phyloP scores from a whole-genome alignment of 2,888 invertebrate genomes.

The Asteroscopus sphinx region DNA sequence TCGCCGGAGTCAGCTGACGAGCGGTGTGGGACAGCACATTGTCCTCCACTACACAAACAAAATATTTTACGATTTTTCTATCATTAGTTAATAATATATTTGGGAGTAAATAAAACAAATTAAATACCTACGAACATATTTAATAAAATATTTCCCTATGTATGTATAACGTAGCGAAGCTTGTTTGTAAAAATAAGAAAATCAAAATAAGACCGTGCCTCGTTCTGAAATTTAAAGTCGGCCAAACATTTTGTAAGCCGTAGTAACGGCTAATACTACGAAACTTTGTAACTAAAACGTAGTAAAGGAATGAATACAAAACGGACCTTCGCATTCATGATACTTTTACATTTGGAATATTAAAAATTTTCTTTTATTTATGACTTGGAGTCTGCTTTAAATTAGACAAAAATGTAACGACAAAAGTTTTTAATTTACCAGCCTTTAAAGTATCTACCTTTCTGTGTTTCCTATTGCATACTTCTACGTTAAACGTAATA shows the following conservation, averaged over 20 bases:
- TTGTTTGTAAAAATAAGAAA: conserved; percentile 13
- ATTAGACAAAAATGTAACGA: conserved; percentile 31
- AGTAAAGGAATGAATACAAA: conserved; percentile 33
- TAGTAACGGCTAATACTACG: conserved; percentile 14
- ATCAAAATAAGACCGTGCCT: conserved; percentile 19
- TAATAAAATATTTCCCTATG: too few species aligned
- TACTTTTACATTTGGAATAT: conserved; percentile 38
- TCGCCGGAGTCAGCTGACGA: conserved; percentile 81
- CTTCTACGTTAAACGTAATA: conserved; percentile 11
- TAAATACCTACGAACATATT: too few species aligned
- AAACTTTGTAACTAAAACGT: conserved; percentile 37
- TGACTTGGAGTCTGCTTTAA: conserved; percentile 27
- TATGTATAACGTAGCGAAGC: conserved; percentile 27
- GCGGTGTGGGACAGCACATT: conserved; percentile 76
- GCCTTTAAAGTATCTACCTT: conserved; percentile 2
- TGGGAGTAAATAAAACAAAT: conserved; percentile 4
- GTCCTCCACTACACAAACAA: conserved; percentile 77
- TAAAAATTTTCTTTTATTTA: conserved; percentile 42
- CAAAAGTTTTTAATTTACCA: conserved; percentile 31
- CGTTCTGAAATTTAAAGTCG: conserved; percentile 20
- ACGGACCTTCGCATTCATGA: conserved; percentile 24
- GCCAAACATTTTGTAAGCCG: conserved; percentile 17
- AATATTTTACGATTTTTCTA: background rate
- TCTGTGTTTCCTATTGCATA: conserved; percentile 2
- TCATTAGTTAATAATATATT: conserved; percentile 7